These are phyloP conservation scores for Australoheros facetus DNA, from an alignment of 2,797 vertebrate genomes.

Conservation along the genomic window DNA sequence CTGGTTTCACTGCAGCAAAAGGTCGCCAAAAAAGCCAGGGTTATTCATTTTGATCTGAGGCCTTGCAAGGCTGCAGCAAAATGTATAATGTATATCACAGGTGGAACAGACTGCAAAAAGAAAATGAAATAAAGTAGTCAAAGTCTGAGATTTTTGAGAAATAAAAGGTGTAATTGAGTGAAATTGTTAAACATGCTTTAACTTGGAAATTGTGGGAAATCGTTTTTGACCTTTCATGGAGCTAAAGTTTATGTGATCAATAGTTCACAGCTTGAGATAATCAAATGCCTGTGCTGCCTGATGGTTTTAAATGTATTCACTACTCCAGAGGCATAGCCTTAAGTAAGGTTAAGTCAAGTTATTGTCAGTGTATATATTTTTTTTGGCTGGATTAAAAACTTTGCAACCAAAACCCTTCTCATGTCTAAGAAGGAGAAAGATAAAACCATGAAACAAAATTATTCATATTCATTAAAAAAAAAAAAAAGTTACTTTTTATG, in stretches of 20 bases:
- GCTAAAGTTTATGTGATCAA: slow-evolving; percentile 25
- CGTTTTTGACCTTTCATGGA: slow-evolving; percentile 10
- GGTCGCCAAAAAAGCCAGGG: slow-evolving; percentile 13
- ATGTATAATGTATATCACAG: not conserved
- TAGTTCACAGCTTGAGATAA: slow-evolving; percentile 42
- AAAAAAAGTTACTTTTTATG: not conserved
- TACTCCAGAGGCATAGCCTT: slow-evolving; percentile 7
- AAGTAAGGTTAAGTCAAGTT: slow-evolving; percentile 16
- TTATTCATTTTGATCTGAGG: slow-evolving; percentile 19
- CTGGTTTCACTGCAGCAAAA: slow-evolving; percentile 42
- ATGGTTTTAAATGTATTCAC: slow-evolving; percentile 28
- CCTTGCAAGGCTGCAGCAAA: not conserved
- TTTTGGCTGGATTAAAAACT: slow-evolving; percentile 1
- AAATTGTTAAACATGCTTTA: slow-evolving; percentile 14
- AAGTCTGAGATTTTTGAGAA: not conserved
- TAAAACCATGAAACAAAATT: not conserved
- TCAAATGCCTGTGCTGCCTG: slow-evolving; percentile 3
- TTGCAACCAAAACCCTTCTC: not conserved
- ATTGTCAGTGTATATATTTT: not conserved
- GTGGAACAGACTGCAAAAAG: not conserved
- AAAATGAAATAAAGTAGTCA: not conserved
- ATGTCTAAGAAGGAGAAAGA: not conserved
- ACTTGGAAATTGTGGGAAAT: not conserved
- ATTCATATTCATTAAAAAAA: no score
- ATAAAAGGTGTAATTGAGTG: not conserved